A percentile compares a stretch with the other conserved stretches of the same genome.
phyloP scores from a whole-genome alignment of 1,140 invertebrate species.

The Macrocentrus cingulum region DNA sequence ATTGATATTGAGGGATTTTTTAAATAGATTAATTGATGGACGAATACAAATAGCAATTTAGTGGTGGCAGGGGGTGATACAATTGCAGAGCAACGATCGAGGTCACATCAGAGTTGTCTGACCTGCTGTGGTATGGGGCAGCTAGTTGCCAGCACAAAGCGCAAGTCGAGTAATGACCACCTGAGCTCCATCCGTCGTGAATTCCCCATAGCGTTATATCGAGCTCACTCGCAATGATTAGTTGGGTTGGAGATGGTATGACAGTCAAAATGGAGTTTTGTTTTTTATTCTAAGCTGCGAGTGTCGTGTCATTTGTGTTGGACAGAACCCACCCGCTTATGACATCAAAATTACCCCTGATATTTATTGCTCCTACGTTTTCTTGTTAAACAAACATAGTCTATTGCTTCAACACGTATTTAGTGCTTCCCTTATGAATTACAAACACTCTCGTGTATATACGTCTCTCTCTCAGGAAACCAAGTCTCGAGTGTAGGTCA shows the following conservation, averaged over 20 bases:
- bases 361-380: background rate
- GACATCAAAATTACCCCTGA: background rate
- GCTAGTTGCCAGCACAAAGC: constrained; percentile 25
- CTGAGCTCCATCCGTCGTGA: background rate
- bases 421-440: constrained; percentile 11
- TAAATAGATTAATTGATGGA: too few species aligned
- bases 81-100: background rate
- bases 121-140: constrained; percentile 30
- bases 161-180: background rate
- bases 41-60: too few species aligned
- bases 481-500: background rate
- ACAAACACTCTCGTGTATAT: constrained; percentile 21
- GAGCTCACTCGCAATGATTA: background rate
- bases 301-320: too few species aligned
- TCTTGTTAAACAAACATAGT: background rate
- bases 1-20: too few species aligned
- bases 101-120: constrained; percentile 36
- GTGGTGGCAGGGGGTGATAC: background rate
- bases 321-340: too few species aligned
- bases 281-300: too few species aligned
- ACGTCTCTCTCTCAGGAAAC: constrained; percentile 2
- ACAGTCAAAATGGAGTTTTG: too few species aligned
- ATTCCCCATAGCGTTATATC: constrained; percentile 1
- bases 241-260: constrained; percentile 7
- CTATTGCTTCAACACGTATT: background rate